A percentile compares a stretch with the other conserved stretches of the same genome.
These are phyloP conservation scores for Hypomecis punctinalis DNA, from an alignment of 2,888 invertebrate genomes.

Conservation along the genomic window DNA sequence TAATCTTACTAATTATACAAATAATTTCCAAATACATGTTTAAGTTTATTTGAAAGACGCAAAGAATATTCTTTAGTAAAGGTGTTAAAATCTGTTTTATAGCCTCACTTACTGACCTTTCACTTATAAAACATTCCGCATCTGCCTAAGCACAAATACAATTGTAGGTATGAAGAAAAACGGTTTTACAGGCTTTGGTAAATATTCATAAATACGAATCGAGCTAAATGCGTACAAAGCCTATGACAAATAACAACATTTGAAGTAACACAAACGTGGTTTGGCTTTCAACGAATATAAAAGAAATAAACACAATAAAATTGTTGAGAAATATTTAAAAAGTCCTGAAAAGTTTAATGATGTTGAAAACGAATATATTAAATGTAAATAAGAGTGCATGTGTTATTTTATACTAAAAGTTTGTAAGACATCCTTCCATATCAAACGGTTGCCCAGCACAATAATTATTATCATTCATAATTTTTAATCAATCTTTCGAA, in stretches of 20 bases:
- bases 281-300: conserved; percentile 1
- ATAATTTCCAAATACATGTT: neutral
- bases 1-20: neutral
- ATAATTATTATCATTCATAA: conserved; percentile 51
- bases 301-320: conserved; percentile 6
- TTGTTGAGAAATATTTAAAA: conserved; percentile 5
- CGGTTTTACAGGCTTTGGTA: too few relatives aligned
- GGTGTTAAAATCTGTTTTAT: neutral
- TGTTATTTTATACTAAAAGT: conserved; percentile 30
- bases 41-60: neutral
- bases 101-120: neutral
- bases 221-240: too few relatives aligned
- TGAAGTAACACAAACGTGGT: neutral
- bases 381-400: conserved; percentile 8
- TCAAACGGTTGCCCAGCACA: conserved; percentile 52
- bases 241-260: neutral
- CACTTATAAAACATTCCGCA: neutral
- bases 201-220: too few relatives aligned
- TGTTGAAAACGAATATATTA: conserved; percentile 18
- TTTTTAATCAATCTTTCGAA: conserved; percentile 54
- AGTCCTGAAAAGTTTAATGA: conserved; percentile 17
- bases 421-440: conserved; percentile 39
- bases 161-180: neutral
- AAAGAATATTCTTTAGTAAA: neutral
- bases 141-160: neutral